Base-by-base conservation (phyloP, 1,140 invertebrate genomes). In the Pseudomyrmex dendroicus region DNA sequence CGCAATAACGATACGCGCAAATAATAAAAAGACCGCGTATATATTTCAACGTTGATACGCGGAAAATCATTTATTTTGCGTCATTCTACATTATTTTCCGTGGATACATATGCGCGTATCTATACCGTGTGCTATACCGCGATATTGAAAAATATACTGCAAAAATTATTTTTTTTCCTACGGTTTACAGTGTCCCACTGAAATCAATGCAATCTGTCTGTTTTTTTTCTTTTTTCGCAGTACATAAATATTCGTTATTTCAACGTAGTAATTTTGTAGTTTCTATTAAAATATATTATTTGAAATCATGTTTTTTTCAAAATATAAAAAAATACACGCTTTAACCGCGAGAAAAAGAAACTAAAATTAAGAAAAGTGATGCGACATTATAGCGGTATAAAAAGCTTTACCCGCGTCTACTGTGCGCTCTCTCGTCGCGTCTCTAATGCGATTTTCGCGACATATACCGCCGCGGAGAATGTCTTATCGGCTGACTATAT, bases 401-500 rank as follows among this genome's bases (percentile, higher is more conserved):
- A 78, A 78, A 50, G 7, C 25, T 25, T 9, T 15, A 9, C 1
- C 25, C 46, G 5, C 35, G 35, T 35, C 9, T 46, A 77, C 12
- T 3, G 17, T 46, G 35, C 64, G 44, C 15, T 35, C 35, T 35
- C 35, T 35, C 35, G 13, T 44, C 62, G 35, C 35, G 15, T 59
- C 44, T 70, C 44, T 70, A 17, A 80, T 59, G 15, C 15, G n/a
- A 59, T 48, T 48, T 70, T 12, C 54, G 54, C 15, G 76, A 46
- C 62, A 15, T 17, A 25, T 54, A 13, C 54, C 50, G 17, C 62
- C 20, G n/a, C 35, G 50, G 20, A 50, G 82, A 77, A 78, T 57
- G 52, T 66, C 61, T 74, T 64, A 63, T 73, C 80, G 72, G 52
- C 61, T 64, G 73, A 83, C 73, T 66, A 22, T 46, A 83, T 78